These are phyloP conservation scores for Helleia helle DNA, from an alignment of 2,888 invertebrate species.

Conservation along the genomic window DNA sequence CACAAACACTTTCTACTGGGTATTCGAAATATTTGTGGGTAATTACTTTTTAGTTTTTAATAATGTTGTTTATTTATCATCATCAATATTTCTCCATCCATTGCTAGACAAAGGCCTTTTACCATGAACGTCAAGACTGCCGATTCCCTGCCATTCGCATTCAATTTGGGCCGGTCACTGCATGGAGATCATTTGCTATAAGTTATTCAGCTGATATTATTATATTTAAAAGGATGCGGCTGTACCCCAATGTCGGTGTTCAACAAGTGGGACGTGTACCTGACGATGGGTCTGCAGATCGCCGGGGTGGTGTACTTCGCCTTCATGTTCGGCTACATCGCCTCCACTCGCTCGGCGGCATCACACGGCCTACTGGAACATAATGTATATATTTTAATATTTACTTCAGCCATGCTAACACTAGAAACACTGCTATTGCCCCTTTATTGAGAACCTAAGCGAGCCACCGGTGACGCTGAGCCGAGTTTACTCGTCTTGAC, in stretches of 20 bases:
- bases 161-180: too few species aligned
- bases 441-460: too few species aligned
- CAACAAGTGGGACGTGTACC: conserved; percentile 35
- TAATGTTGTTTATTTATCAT: background rate
- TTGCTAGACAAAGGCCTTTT: background rate
- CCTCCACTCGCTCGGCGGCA: conserved; percentile 45
- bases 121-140: too few species aligned
- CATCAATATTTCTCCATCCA: background rate
- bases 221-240: conserved; percentile 39
- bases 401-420: too few species aligned
- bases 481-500: too few species aligned
- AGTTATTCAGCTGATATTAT: too few species aligned
- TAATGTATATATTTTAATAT: conserved; percentile 29
- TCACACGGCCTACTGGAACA: conserved; percentile 50
- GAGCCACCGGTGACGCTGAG: too few species aligned
- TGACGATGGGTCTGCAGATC: conserved; percentile 41
- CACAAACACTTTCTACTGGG: conserved; percentile 48
- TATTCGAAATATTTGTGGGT: conserved; percentile 56
- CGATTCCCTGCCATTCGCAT: too few species aligned
- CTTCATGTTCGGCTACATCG: conserved; percentile 61
- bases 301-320: conserved; percentile 51
- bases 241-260: conserved; percentile 39
- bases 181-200: too few species aligned
- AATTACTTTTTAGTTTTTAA: too few species aligned
- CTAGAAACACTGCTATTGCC: too few species aligned